Percentiles rank a stretch among this genome's conserved stretches.
Conservation (phyloP, 2,888 invertebrate genomes). For the Ectemnius continuus region DNA sequence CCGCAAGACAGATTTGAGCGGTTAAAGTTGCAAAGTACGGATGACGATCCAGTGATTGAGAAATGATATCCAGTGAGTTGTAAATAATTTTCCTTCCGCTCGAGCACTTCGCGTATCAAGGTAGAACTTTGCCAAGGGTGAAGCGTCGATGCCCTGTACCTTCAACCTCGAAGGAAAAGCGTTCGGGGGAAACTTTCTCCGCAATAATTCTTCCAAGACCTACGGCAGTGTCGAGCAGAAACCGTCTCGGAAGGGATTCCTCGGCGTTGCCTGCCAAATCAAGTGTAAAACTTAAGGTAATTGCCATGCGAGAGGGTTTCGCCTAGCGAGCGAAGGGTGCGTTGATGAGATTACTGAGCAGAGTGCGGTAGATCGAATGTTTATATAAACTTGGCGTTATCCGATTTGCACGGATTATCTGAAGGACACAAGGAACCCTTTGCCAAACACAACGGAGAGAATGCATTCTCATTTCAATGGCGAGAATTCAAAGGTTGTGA, state of each 20-base stretch:
- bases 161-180: constrained; percentile 32
- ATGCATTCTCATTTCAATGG: too few relatives aligned
- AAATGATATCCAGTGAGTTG: constrained; percentile 36
- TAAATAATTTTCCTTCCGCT: constrained; percentile 47
- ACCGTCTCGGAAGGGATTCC: constrained; percentile 23
- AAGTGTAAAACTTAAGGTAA: constrained; percentile 64
- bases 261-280: constrained; percentile 52
- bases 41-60: constrained; percentile 15
- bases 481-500: too few relatives aligned
- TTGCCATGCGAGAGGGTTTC: constrained; percentile 49
- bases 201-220: constrained; percentile 64
- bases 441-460: too few relatives aligned
- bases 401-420: constrained; percentile 37
- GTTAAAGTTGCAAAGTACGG: neutral
- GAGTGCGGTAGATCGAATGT: constrained; percentile 42
- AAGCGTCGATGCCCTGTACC: constrained; percentile 14
- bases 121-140: constrained; percentile 19
- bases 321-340: constrained; percentile 30
- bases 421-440: too few relatives aligned
- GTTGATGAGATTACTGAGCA: constrained; percentile 35
- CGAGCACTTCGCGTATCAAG: constrained; percentile 30
- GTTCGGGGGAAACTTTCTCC: constrained; percentile 63
- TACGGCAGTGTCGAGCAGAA: constrained; percentile 20
- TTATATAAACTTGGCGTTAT: constrained; percentile 46
- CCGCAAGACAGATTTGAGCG: too few relatives aligned